phyloP scores from a whole-genome alignment of 1,140 invertebrate genomes.

The Aphelinus certus region DNA sequence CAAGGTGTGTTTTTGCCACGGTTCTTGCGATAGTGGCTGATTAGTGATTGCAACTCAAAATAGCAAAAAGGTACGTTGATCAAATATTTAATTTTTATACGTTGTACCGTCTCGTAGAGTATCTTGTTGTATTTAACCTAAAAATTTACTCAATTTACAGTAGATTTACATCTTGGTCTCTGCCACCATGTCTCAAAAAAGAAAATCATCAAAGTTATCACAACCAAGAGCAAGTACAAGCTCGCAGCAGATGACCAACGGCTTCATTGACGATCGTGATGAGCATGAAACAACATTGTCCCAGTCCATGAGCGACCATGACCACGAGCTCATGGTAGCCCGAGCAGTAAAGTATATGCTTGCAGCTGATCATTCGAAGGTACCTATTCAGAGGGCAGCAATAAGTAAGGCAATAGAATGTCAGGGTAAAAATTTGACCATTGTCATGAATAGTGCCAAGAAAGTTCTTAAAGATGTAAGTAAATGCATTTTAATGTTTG shows the following conservation, averaged over 20 bases:
- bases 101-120: too few relatives aligned
- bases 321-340: slow-evolving; percentile 21
- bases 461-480: slow-evolving; percentile 42
- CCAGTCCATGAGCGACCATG: neutral
- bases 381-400: slow-evolving; percentile 39
- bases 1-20: too few relatives aligned
- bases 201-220: slow-evolving; percentile 8
- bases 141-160: neutral
- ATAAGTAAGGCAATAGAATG: slow-evolving; percentile 47
- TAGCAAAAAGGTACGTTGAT: too few relatives aligned
- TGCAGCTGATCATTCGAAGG: slow-evolving; percentile 40
- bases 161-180: neutral
- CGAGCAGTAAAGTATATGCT: slow-evolving; percentile 48
- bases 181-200: slow-evolving; percentile 16
- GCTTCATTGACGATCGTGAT: too few relatives aligned
- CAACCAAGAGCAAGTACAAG: slow-evolving; percentile 20
- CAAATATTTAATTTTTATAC: too few relatives aligned
- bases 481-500: slow-evolving; percentile 13
- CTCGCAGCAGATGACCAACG: neutral
- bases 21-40: too few relatives aligned
- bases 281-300: neutral
- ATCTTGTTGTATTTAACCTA: neutral
- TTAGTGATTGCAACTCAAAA: too few relatives aligned
- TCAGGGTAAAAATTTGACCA: slow-evolving; percentile 38
- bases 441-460: slow-evolving; percentile 41